These are phyloP conservation scores for Crenuchus spilurus DNA, from an alignment of 2,797 vertebrate species.

Conservation along the genomic window DNA sequence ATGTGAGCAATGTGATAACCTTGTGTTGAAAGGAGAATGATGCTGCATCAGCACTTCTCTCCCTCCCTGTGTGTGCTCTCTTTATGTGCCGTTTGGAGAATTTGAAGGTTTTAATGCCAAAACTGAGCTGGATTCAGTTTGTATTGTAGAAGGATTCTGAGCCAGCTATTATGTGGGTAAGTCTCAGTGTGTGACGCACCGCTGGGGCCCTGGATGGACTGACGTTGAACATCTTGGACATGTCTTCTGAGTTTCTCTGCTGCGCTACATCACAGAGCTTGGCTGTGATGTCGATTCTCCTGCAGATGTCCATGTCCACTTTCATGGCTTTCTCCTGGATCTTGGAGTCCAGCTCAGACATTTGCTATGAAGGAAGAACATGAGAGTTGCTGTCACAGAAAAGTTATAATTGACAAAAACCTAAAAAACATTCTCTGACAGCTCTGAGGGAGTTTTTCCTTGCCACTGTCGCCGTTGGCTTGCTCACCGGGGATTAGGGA, in stretches of 20 bases:
- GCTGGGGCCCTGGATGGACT: constrained; percentile 76
- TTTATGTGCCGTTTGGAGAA: constrained; percentile 12
- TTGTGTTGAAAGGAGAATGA: constrained; percentile 43
- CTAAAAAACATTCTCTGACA: too few species aligned
- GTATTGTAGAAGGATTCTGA: neutral
- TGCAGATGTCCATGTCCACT: constrained; percentile 99
- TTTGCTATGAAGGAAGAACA: constrained; percentile 83
- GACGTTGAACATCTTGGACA: constrained; percentile 95
- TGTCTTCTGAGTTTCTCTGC: constrained; percentile 98
- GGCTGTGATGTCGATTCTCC: constrained; percentile 98
- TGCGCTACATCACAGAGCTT: constrained; percentile 98
- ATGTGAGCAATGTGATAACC: constrained; percentile 64
- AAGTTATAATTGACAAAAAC: neutral
- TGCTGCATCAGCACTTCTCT: constrained; percentile 59
- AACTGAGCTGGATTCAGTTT: neutral
- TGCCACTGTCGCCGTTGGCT: too few species aligned
- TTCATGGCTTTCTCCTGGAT: constrained; percentile 99
- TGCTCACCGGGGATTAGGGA: too few species aligned
- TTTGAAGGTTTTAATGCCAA: neutral
- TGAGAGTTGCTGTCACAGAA: neutral
- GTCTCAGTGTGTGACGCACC: constrained; percentile 59
- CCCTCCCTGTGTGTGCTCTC: constrained; percentile 21
- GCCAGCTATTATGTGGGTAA: neutral
- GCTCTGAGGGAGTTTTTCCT: too few species aligned
- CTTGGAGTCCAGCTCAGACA: constrained; percentile 97